Base-by-base conservation (phyloP, 2,113 vertebrate species). In the Varanus komodoensis region DNA sequence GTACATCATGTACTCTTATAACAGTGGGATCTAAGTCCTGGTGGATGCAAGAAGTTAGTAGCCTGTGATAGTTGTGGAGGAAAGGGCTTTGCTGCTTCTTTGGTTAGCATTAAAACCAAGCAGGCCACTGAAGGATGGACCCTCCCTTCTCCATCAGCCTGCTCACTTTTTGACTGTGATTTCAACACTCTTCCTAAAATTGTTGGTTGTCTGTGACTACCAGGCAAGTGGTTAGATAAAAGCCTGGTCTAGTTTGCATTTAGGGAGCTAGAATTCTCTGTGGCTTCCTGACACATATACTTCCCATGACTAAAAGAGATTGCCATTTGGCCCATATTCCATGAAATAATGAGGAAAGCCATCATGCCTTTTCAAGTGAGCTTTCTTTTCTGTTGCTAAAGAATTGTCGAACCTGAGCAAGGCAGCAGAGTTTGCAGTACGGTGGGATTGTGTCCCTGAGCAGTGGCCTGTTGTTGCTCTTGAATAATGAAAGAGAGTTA, bases 311-410 rank as follows among this genome's bases (percentile, higher is more conserved):
- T 67, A 68, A 84, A 68, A 68, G 27, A 44, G 34, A 88, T 52
- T 89, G 78, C 69, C 86, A 87, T 0, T 7, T 86, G 89, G 83
- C 64, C 27, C 52, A 91, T 54, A 79, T 87, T 93, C 91, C 89
- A 52, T 44, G 84, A 0, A 0, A 73, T 0, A 1, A 86, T 89
- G 73, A n/a, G 80, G 0, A 86, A 89, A 29, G 25, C 48, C 77
- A 50, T 78, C 21, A 48, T 48, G 6, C 44, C 38, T 3, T 50
- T 50, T 50, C 38, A 32, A 81, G 25, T 54, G 25, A 32, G 80
- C 0, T 0, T 34, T 87, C 50, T 27, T 38, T 34, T n/a, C 32
- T 68, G 82, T 29, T 32, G 54, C 54, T 85, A 86, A 67, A 93
- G 84, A 89, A 95, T 81, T 86, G 81, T 86, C 1, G 67, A 34